Percentiles rank a stretch among this genome's conserved stretches.
These are phyloP conservation scores for Agrochola litura DNA, from an alignment of 2,888 invertebrate species.

Conservation along the genomic window DNA sequence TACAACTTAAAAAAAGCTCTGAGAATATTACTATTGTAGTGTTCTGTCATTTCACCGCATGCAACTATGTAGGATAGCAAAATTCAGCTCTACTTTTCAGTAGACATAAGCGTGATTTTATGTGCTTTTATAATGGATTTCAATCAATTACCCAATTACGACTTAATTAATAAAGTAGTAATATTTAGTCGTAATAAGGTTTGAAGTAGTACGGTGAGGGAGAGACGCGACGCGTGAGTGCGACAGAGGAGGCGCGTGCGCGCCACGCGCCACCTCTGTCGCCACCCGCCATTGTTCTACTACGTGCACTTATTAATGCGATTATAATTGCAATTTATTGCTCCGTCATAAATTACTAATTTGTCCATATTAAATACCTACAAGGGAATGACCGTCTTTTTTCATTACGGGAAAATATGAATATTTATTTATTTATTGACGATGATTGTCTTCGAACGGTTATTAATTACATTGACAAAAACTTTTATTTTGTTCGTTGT, in stretches of 20 bases:
- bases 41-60: neutral
- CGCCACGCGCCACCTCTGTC: slow-evolving; percentile 65
- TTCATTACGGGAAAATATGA: slow-evolving; percentile 11
- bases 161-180: neutral
- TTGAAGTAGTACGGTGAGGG: slow-evolving; percentile 16
- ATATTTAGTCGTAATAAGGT: slow-evolving; percentile 3
- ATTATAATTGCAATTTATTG: slow-evolving; percentile 55
- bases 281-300: slow-evolving; percentile 69
- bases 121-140: neutral
- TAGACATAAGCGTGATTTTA: slow-evolving; percentile 1
- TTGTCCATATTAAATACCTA: slow-evolving; percentile 19
- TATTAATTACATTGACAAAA: slow-evolving; percentile 1
- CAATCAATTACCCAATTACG: neutral
- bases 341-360: slow-evolving; percentile 48
- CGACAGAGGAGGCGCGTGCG: slow-evolving; percentile 66
- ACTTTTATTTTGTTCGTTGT: slow-evolving; percentile 13
- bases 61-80: too few relatives aligned
- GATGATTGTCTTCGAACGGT: slow-evolving; percentile 16
- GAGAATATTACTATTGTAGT: neutral
- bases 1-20: neutral
- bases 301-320: slow-evolving; percentile 40
- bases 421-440: slow-evolving; percentile 18
- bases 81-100: neutral
- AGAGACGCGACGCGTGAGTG: slow-evolving; percentile 61
- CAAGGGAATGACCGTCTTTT: slow-evolving; percentile 15